A percentile compares a stretch with the other conserved stretches of the same genome.
These are phyloP conservation scores for Xestoiulus laeticollis DNA, from an alignment of 2,888 invertebrate species.

Conservation along the genomic window DNA sequence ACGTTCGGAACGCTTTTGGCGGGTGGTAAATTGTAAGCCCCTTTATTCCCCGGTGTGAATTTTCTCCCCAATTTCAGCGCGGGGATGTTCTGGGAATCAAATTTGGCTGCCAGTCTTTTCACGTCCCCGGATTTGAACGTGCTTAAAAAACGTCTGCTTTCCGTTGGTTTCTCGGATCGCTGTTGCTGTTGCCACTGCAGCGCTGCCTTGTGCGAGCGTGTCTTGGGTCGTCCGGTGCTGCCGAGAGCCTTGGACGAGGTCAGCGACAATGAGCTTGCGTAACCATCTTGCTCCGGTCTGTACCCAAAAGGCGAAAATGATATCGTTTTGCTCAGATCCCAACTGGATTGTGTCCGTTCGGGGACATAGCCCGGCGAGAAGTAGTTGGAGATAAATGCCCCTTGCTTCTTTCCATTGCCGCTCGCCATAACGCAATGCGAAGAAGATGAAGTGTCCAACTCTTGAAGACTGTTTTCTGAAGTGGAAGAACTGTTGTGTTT, in stretches of 20 bases:
- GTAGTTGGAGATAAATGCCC: slow-evolving; percentile 59
- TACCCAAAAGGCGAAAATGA: slow-evolving; percentile 52
- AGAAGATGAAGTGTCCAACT: slow-evolving; percentile 17
- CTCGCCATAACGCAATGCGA: slow-evolving; percentile 24
- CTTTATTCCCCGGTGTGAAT: background rate
- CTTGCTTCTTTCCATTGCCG: slow-evolving; percentile 50
- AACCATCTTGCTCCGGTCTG: slow-evolving; percentile 29
- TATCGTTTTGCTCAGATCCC: slow-evolving; percentile 55
- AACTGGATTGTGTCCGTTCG: slow-evolving; percentile 57
- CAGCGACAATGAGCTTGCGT: background rate
- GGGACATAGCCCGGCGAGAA: slow-evolving; percentile 57
- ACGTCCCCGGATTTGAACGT: slow-evolving; percentile 54
- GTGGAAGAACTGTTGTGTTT: slow-evolving; percentile 47
- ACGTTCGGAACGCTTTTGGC: slow-evolving; percentile 27
- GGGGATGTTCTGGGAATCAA: slow-evolving; percentile 48
- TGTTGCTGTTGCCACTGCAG: background rate
- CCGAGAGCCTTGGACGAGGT: background rate
- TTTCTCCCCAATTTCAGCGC: background rate
- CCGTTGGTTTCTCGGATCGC: background rate
- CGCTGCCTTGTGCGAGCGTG: background rate
- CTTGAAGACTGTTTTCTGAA: slow-evolving; percentile 50
- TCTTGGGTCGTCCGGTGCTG: background rate
- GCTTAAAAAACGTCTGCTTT: slow-evolving; percentile 48
- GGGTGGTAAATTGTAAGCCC: background rate
- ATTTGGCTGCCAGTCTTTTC: slow-evolving; percentile 53